Base-by-base conservation (phyloP, 2,797 vertebrate genomes). In the Galagoides demidoff region DNA sequence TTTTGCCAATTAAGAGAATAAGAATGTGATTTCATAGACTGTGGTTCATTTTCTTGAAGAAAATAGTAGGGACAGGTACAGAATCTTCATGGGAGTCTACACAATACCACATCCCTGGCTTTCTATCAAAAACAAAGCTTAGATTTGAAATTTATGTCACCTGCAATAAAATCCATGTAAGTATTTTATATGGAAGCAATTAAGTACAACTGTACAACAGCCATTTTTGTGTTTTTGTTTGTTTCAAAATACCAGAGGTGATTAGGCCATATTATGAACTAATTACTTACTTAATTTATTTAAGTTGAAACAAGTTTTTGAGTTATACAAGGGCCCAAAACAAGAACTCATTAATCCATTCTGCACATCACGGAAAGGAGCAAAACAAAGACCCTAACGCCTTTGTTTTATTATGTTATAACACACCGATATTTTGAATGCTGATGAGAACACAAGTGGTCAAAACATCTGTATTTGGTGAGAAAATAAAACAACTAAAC, bases 251-350 rank as follows among this genome's bases (percentile, higher is more conserved):
- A 96, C 95, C 94, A 97, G 95, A 97, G 95, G 96, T 97, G 97
- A 97, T 98, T 98, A 98, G 97, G 96, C 95, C 94, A 97, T 96
- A 95, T 96, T 96, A 96, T 96, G 89, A 96, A 97, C 95, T 97
- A 97, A 98, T 97, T 98, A 96, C 96, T 95, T 95, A 96, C 85
- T 97, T 97, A 95, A 97, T 97, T 97, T 97, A 96, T 98, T 97
- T 97, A 98, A 95, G 97, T 97, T 97, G 87, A 97, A 97, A 96
- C 19, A 64, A 97, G 94, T 96, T 97, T 97, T 97, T 96, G 92
- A 96, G 94, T 97, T 95, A 94, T 95, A 96, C 89, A 89, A 87
- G 89, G 78, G 70, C 92, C 96, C 66, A 94, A 96, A 96, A 83
- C 95, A 96, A 96, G 89, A 96, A 96, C 94, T 96, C 95, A 92